These are phyloP conservation scores for Pachydiplax longipennis DNA, from an alignment of 2,888 invertebrate species.

Conservation along the genomic window DNA sequence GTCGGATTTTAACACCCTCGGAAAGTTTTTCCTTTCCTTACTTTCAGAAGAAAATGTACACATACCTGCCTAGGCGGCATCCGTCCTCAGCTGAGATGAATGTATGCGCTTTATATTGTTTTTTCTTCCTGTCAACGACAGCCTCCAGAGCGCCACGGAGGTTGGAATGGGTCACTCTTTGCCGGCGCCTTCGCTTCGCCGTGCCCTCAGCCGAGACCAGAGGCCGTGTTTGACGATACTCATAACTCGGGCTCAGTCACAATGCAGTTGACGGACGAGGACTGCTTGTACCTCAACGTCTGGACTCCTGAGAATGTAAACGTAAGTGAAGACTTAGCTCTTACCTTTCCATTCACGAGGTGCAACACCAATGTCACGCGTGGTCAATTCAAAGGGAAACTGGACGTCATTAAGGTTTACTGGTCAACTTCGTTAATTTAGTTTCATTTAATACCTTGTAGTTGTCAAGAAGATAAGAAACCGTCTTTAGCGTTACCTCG, in stretches of 20 bases:
- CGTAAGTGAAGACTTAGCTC: not conserved
- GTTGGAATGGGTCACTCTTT: constrained; percentile 74
- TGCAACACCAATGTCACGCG: too few relatives aligned
- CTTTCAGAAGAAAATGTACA: too few relatives aligned
- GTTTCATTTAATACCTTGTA: too few relatives aligned
- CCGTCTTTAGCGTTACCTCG: too few relatives aligned
- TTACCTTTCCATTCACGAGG: not conserved
- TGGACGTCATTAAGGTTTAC: too few relatives aligned
- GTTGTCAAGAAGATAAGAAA: too few relatives aligned
- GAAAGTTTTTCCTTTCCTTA: not conserved
- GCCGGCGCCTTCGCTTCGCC: constrained; percentile 75
- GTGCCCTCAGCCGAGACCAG: constrained; percentile 66
- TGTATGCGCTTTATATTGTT: not conserved
- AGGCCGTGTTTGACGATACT: constrained; percentile 59
- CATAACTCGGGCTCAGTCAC: constrained; percentile 57
- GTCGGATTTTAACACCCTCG: not conserved
- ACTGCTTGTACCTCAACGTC: constrained; percentile 89
- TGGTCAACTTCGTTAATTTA: too few relatives aligned
- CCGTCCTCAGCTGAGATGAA: not conserved
- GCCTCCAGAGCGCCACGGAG: constrained; percentile 75
- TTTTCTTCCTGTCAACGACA: constrained; percentile 54
- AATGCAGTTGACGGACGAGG: constrained; percentile 68
- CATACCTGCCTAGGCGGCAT: not conserved
- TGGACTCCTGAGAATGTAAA: constrained; percentile 80
- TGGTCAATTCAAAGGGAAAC: too few relatives aligned